Percentiles rank a stretch among this genome's conserved stretches.
Conservation (phyloP, 1,140 invertebrate genomes). For the fruit fly (Drosophila melanogaster) region Release_6_plus_ISO1_MT NT_033779.5:8751501-8752000, state of each 20-base stretch:
- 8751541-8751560: conserved; percentile 6
- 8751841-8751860: conserved; percentile 83
- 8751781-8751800: conserved; percentile 70
- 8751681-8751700: conserved; percentile 1
- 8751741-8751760: conserved; percentile 52
- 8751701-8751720: conserved; percentile 31
- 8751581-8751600: not conserved
- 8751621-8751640: no score
- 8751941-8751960: conserved; percentile 65
- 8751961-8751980: conserved; percentile 61
- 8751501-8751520: conserved; percentile 66
- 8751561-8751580: not conserved
- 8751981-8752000: conserved; percentile 68
- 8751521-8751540: conserved; percentile 56
- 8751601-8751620: no score
- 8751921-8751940: conserved; percentile 69
- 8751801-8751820: conserved; percentile 50
- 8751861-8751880: conserved; percentile 51
- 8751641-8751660: no score
- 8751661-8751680: not conserved
- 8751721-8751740: conserved; percentile 40
- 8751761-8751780: conserved; percentile 45
- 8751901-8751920: conserved; percentile 65
- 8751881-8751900: conserved; percentile 76
- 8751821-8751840: conserved; percentile 48